Base-by-base conservation (phyloP, 2,888 invertebrate species). In the Melanophora roralis region DNA sequence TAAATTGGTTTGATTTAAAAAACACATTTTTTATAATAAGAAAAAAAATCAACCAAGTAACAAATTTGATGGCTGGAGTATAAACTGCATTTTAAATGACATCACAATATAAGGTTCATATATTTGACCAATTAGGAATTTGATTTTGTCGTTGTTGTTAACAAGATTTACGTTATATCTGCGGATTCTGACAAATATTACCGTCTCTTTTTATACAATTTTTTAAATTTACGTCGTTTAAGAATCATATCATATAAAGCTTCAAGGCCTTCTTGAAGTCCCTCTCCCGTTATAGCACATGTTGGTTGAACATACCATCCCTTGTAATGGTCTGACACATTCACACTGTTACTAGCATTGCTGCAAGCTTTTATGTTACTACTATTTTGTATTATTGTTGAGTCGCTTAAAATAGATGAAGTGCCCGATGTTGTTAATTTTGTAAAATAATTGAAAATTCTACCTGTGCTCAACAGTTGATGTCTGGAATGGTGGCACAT, bases 231-330 rank as follows among this genome's bases (percentile, higher is more conserved):
- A 90, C 96, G 94, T 87, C 97, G 93, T 90, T 98, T 98, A 83
- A 96, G 92, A 85, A 98, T 98, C 95, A 98, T 95, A 89, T 98
- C 97, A 90, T 98, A 98, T 75, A 98, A 92, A 9, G 94, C 95
- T 89, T 98, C 98, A 84, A 98, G 92, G 8, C 98, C 98, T 89
- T 98, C 98, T 90, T 97, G 97, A 9, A 99, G 92, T 12, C 98
- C 98, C 88, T 98, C 98, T 5, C 98, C 98, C 27, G 97, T 98
- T 87, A 98, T 96, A 85, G 98, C 98, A 90, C 98, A 99, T 0
- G 98, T 97, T 0, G 98, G 97, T 88, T 98, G 97, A 71, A 98
- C 95, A 89, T 95, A 95, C 94, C 95, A 97, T 81, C 94, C 89
- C 68, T 89, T 90, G 45, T 87, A 85, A 60, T 86, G 84, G 27